phyloP scores from a whole-genome alignment of 2,888 invertebrate genomes.

The Yponomeuta malinellus region DNA sequence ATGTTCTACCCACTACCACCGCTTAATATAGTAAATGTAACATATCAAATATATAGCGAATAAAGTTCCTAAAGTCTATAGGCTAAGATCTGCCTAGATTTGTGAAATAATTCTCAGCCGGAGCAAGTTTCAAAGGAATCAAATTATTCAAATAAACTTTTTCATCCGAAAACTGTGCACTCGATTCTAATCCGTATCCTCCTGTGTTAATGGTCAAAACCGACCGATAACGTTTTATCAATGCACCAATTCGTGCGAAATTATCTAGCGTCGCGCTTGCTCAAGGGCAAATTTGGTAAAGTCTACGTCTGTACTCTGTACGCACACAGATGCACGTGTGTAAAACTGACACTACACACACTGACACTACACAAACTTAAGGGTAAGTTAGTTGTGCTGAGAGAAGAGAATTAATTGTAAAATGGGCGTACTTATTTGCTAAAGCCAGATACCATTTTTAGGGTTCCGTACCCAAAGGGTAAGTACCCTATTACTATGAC shows the following conservation, averaged over 20 bases:
- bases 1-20: no score
- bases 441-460: background rate
- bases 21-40: no score
- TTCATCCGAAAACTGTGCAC: background rate
- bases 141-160: constrained; percentile 2
- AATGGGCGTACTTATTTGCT: background rate
- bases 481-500: no score
- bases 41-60: no score
- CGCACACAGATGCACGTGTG: constrained; percentile 47
- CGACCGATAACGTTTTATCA: constrained; percentile 44
- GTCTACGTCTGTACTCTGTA: constrained; percentile 57
- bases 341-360: constrained; percentile 21
- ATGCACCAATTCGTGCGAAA: constrained; percentile 61
- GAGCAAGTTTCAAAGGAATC: background rate
- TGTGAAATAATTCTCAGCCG: background rate
- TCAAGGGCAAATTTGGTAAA: constrained; percentile 73
- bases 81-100: background rate
- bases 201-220: background rate
- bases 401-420: background rate
- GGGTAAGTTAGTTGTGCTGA: background rate
- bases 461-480: no score
- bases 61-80: no score
- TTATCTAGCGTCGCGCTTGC: constrained; percentile 65
- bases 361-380: background rate
- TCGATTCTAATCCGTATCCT: background rate